These are phyloP conservation scores for Aurelia aurita complex sp. Pacific DNA, from an alignment of 30 jellyfish, hydroid and myxozoan genomes.

Conservation along the genomic window DNA sequence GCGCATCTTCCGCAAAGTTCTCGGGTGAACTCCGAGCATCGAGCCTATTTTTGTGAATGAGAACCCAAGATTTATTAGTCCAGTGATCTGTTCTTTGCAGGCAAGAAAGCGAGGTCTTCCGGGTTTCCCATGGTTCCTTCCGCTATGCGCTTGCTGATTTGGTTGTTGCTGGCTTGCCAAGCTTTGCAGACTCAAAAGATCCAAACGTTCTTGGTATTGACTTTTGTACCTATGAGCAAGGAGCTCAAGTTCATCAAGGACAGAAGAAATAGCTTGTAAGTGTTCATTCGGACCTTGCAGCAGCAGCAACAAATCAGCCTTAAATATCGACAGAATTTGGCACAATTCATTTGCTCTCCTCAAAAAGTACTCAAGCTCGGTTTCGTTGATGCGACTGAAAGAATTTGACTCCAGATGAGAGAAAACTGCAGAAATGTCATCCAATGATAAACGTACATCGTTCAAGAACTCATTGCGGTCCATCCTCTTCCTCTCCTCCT, in stretches of 20 bases:
- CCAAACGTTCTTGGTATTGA: slow-evolving; percentile 19
- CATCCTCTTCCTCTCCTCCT: no score
- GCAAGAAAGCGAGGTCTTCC: slow-evolving; percentile 7
- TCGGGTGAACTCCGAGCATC: not conserved
- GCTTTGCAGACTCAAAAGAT: slow-evolving; percentile 14
- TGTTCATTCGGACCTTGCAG: slow-evolving; percentile 1
- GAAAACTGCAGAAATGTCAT: no score
- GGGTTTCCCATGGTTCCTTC: not conserved
- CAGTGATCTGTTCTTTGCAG: slow-evolving; percentile 22
- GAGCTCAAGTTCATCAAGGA: slow-evolving; percentile 23
- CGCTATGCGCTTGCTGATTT: not conserved
- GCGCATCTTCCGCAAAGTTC: not conserved
- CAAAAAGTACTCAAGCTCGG: not conserved
- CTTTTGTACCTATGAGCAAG: slow-evolving; percentile 18
- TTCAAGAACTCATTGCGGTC: no score
- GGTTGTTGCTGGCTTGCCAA: slow-evolving; percentile 2
- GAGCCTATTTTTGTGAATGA: not conserved
- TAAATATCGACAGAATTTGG: not conserved
- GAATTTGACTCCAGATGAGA: no score
- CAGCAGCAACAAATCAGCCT: slow-evolving; percentile 17
- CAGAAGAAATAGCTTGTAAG: not conserved
- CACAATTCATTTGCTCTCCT: slow-evolving; percentile 10
- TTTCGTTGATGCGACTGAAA: no score
- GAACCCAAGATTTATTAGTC: not conserved
- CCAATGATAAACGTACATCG: no score